Percentiles rank a stretch among this genome's conserved stretches.
These are phyloP conservation scores for Ypsolopha sequella DNA, from an alignment of 2,888 invertebrate genomes.

Conservation along the genomic window DNA sequence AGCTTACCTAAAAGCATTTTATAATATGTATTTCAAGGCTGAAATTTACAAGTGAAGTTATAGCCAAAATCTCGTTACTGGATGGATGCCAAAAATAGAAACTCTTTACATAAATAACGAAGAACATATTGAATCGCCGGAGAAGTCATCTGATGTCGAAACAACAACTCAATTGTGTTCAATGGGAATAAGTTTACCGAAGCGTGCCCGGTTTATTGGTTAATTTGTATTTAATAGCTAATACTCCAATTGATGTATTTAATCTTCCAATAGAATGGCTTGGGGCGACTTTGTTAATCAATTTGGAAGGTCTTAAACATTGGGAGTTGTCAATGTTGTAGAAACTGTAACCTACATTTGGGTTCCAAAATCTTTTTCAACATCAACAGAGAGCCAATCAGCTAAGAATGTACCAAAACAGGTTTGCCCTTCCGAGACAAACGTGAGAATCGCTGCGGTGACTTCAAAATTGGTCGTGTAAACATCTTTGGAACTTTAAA, in stretches of 20 bases:
- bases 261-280: neutral
- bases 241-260: neutral
- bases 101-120: no score
- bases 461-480: neutral
- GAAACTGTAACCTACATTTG: neutral
- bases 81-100: no score
- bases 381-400: neutral
- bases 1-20: no score
- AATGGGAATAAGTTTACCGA: neutral
- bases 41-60: no score
- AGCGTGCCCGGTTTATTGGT: neutral
- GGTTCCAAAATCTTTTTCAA: neutral
- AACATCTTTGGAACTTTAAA: no score
- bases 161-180: neutral
- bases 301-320: neutral
- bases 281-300: neutral
- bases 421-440: neutral
- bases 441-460: neutral
- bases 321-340: neutral
- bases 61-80: no score
- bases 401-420: slow-evolving; percentile 1
- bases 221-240: neutral
- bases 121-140: neutral
- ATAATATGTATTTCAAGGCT: no score
- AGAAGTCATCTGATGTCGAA: neutral